Evolutionary conservation across 2,113 vertebrate genomes (phyloP).

Genomic region (Pitta sordida): DNA sequence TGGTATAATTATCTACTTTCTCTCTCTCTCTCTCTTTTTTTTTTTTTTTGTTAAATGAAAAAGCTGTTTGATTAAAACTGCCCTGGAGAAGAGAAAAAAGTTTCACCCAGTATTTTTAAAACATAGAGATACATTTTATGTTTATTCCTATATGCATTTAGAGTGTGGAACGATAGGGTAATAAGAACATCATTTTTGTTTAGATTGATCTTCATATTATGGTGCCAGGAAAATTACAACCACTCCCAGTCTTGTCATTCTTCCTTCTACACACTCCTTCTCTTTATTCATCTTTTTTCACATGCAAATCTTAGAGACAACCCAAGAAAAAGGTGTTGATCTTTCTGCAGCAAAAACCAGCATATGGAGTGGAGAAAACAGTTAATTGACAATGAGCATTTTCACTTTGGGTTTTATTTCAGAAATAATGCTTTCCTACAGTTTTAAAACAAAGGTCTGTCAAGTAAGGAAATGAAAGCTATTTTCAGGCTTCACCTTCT

Average conservation of each 20-base stretch:
- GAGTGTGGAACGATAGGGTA: not conserved
- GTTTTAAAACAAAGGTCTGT: not conserved
- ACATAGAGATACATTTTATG: not conserved
- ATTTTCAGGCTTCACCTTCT: not conserved
- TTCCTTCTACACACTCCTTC: not conserved
- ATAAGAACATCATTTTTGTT: not conserved
- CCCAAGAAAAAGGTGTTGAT: not conserved
- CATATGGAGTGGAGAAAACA: not conserved
- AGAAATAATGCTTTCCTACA: not conserved
- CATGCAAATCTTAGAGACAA: not conserved
- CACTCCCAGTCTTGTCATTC: not conserved
- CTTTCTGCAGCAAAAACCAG: not conserved
- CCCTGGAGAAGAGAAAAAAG: not conserved
- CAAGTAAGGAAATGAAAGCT: not conserved
- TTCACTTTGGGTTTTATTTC: not conserved
- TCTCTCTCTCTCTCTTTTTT: not conserved
- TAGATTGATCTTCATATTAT: not conserved
- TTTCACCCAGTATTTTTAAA: not conserved
- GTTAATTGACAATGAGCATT: not conserved
- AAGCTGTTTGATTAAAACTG: not conserved
- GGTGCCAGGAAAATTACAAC: not conserved
- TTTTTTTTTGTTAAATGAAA: not conserved
- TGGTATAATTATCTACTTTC: not conserved
- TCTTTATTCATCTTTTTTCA: not conserved
- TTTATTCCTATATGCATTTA: not conserved